Conservation (phyloP, 2,113 vertebrate genomes). For the Collichthys lucidus region DNA sequence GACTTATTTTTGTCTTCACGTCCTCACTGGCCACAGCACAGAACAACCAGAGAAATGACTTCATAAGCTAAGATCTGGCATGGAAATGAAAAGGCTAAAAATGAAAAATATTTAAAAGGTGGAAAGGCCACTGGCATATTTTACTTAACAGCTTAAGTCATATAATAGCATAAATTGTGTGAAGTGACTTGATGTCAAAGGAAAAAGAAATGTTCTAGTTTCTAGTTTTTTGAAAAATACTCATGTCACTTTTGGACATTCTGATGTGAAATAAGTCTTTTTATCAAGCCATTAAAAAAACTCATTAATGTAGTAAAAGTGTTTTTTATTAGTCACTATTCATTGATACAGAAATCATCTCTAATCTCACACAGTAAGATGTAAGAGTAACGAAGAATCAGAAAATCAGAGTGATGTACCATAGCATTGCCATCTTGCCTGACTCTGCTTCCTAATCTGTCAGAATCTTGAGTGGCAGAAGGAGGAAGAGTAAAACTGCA, state of each 20-base stretch:
- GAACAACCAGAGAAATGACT: constrained; percentile 6
- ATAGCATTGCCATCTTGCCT: neutral
- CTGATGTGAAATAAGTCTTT: neutral
- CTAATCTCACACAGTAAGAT: neutral
- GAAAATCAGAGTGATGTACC: neutral
- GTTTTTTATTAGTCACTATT: neutral
- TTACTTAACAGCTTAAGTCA: neutral
- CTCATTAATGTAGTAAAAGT: neutral
- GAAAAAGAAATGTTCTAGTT: neutral
- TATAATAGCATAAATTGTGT: neutral
- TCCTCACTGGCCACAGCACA: neutral
- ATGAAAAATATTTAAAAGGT: constrained; percentile 20
- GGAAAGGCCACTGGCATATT: neutral
- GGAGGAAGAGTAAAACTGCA: constrained; percentile 81
- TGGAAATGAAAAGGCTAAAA: constrained; percentile 31
- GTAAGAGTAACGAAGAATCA: neutral
- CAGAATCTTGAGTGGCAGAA: constrained; percentile 62
- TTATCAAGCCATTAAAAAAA: neutral
- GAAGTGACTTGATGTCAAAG: neutral
- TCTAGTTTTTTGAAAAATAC: neutral
- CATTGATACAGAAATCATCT: neutral
- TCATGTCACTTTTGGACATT: neutral
- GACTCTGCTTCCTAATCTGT: constrained; percentile 19
- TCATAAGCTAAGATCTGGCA: neutral
- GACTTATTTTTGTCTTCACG: constrained; percentile 3